Percentiles rank a stretch among this genome's conserved stretches.
These are phyloP conservation scores for Athalia rosae DNA, from an alignment of 2,888 invertebrate species.

Conservation along the genomic window DNA sequence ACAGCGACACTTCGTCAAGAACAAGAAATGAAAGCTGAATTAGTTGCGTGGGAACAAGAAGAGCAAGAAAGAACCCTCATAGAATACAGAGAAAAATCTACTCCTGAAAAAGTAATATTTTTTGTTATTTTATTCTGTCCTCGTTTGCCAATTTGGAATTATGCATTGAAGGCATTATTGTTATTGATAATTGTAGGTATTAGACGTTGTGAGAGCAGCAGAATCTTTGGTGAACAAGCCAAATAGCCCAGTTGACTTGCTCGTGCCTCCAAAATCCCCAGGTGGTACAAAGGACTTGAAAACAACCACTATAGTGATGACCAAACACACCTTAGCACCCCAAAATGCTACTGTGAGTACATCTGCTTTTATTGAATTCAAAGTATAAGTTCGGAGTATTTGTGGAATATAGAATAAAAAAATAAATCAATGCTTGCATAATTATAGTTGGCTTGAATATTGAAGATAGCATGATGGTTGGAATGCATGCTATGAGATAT, in stretches of 20 bases:
- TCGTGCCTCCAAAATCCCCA: slow-evolving; percentile 85
- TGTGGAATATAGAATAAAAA: neutral
- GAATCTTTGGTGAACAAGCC: slow-evolving; percentile 83
- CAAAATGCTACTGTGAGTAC: slow-evolving; percentile 79
- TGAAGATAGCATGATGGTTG: slow-evolving; percentile 8
- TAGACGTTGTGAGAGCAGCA: slow-evolving; percentile 93
- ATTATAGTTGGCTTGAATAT: neutral
- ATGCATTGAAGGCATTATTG: neutral
- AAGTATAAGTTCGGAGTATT: neutral
- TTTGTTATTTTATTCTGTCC: slow-evolving; percentile 5
- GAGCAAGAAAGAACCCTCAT: slow-evolving; percentile 76
- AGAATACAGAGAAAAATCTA: slow-evolving; percentile 84
- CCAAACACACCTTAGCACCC: slow-evolving; percentile 91
- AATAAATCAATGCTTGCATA: slow-evolving; percentile 6
- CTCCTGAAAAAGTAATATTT: slow-evolving; percentile 84
- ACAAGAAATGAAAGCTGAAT: slow-evolving; percentile 82
- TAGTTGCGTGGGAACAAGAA: slow-evolving; percentile 86
- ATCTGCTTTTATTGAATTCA: neutral
- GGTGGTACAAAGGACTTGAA: slow-evolving; percentile 81
- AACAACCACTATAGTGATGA: slow-evolving; percentile 95
- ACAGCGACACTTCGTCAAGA: slow-evolving; percentile 76
- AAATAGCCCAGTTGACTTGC: slow-evolving; percentile 75
- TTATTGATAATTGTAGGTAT: slow-evolving; percentile 77
- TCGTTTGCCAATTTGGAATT: neutral
- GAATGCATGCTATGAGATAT: slow-evolving; percentile 11